phyloP scores from a whole-genome alignment of 1,140 invertebrate genomes.

The Drosophila kikkawai region DNA sequence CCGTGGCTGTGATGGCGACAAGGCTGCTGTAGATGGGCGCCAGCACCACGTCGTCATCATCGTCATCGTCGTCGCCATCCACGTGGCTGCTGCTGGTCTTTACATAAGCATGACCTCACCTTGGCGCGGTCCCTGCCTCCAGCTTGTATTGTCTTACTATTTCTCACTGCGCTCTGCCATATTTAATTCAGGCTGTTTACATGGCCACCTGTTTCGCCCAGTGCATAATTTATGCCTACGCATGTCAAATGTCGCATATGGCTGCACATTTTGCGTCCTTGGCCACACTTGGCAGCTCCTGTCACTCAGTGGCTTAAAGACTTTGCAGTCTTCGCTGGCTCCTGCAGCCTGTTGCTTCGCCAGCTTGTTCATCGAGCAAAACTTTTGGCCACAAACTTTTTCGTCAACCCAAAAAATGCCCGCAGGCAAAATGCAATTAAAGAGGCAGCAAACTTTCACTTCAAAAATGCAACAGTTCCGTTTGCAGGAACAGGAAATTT shows the following conservation, averaged over 20 bases:
- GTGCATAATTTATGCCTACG: slow-evolving; percentile 61
- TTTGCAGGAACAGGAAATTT: background rate
- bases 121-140: slow-evolving; percentile 22
- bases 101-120: slow-evolving; percentile 64
- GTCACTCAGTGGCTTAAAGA: slow-evolving; percentile 55
- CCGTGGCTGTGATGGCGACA: slow-evolving; percentile 20
- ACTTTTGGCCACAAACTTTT: slow-evolving; percentile 42
- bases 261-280: slow-evolving; percentile 29
- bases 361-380: slow-evolving; percentile 2
- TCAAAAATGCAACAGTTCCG: slow-evolving; percentile 30
- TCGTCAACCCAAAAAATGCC: slow-evolving; percentile 44
- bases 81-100: slow-evolving; percentile 38
- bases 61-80: slow-evolving; percentile 46
- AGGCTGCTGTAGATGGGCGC: slow-evolving; percentile 51
- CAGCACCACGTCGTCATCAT: slow-evolving; percentile 38
- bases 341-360: slow-evolving; percentile 49
- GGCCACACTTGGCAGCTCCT: slow-evolving; percentile 36
- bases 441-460: slow-evolving; percentile 20
- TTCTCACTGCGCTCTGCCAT: slow-evolving; percentile 11
- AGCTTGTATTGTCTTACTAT: slow-evolving; percentile 15
- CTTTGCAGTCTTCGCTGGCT: slow-evolving; percentile 33
- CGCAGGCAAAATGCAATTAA: slow-evolving; percentile 55
- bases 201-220: slow-evolving; percentile 35
- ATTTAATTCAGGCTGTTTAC: slow-evolving; percentile 31
- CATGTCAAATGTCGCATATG: slow-evolving; percentile 56